These are phyloP conservation scores for Lamprologus sp. DNA, from an alignment of 2,113 vertebrate genomes.

Conservation along the genomic window DNA sequence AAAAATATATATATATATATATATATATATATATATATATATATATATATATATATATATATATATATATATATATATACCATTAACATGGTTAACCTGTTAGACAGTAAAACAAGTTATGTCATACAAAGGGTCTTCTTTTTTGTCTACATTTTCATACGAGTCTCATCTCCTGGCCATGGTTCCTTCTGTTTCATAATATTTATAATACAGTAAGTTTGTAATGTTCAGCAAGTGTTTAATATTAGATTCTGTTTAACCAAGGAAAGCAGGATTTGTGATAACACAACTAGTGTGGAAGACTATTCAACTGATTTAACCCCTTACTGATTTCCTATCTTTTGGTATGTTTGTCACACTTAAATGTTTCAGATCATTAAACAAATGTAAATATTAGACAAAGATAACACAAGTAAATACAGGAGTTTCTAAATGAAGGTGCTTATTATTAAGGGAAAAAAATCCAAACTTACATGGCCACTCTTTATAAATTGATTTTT, in stretches of 20 bases:
- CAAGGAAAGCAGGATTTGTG: background rate
- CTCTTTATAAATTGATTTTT: background rate
- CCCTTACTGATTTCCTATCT: background rate
- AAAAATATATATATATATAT: no score
- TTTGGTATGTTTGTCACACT: background rate
- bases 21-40: no score
- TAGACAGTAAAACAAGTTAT: background rate
- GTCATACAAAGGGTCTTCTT: background rate
- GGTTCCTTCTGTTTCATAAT: background rate
- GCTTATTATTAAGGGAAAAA: background rate
- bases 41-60: no score
- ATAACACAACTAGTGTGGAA: background rate
- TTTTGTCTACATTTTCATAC: background rate
- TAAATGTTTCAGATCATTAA: background rate
- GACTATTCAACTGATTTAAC: background rate
- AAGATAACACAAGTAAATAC: background rate
- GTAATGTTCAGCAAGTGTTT: background rate
- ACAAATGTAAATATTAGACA: background rate
- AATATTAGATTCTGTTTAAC: background rate
- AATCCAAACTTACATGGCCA: background rate
- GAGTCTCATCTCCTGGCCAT: fast-evolving
- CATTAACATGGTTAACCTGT: background rate
- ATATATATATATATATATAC: fast-evolving
- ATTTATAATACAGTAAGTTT: background rate
- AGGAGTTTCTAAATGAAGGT: background rate